Conservation (phyloP, 1,140 invertebrate species). For the Linepithema humile region DNA sequence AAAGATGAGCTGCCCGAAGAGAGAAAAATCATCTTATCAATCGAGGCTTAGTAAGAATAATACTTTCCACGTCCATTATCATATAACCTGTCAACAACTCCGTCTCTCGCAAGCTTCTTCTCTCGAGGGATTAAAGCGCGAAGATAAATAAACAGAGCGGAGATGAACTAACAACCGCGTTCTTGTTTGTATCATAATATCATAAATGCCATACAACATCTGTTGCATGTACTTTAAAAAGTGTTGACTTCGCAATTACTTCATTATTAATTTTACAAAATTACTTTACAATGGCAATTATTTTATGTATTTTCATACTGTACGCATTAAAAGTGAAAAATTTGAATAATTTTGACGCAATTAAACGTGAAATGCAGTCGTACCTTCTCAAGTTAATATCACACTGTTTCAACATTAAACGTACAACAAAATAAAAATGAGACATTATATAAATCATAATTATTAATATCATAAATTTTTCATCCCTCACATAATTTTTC, state of each 20-base stretch:
- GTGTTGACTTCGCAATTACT: background rate
- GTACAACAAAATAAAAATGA: too few species aligned
- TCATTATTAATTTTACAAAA: background rate
- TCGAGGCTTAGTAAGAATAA: conserved; percentile 15
- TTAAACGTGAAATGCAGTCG: too few species aligned
- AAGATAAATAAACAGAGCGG: conserved; percentile 39
- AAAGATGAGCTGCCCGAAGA: too few species aligned
- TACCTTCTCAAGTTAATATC: too few species aligned
- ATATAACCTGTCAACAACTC: conserved; percentile 2
- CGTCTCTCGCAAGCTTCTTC: background rate
- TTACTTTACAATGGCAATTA: background rate
- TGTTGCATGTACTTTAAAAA: background rate
- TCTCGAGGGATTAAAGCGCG: conserved; percentile 29
- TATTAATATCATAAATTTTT: too few species aligned
- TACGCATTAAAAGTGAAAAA: background rate
- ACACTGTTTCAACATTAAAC: too few species aligned
- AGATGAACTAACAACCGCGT: conserved; percentile 1
- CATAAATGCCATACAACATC: background rate
- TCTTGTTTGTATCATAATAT: background rate
- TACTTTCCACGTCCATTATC: background rate
- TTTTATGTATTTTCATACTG: background rate
- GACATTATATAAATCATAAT: too few species aligned
- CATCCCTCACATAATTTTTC: too few species aligned
- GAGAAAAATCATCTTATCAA: background rate
- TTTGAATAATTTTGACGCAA: background rate